phyloP scores from a whole-genome alignment of 1,140 invertebrate species.

The Musca vetustissima region DNA sequence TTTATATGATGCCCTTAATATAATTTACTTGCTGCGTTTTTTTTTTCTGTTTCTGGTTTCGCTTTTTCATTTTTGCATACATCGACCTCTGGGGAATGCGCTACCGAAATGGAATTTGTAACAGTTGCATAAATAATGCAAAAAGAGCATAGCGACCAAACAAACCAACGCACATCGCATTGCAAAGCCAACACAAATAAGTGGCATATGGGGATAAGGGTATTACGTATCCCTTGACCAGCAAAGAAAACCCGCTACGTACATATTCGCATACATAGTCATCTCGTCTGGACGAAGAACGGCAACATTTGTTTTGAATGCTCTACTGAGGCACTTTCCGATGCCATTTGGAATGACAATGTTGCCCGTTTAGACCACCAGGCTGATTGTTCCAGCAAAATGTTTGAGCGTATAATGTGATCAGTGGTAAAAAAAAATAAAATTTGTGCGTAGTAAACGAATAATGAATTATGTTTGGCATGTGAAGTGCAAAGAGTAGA shows the following conservation, averaged over 20 bases:
- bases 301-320: conserved; percentile 21
- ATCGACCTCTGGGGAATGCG: conserved; percentile 6
- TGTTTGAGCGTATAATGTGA: no score
- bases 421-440: no score
- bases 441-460: no score
- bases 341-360: not conserved
- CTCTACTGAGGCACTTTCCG: not conserved
- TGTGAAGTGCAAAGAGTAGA: no score
- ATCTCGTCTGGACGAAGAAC: conserved; percentile 6
- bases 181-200: not conserved
- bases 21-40: conserved; percentile 19
- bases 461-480: no score
- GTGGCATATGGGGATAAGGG: not conserved
- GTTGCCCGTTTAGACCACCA: no score
- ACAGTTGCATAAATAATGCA: conserved; percentile 29
- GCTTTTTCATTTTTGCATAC: conserved; percentile 26
- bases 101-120: conserved; percentile 27
- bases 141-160: no score
- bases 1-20: no score
- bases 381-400: no score
- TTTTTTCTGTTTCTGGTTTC: conserved; percentile 26
- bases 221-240: no score
- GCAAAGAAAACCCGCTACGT: not conserved
- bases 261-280: not conserved
- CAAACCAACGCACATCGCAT: no score